These are phyloP conservation scores for Caenorhabditis drosophilae DNA, from an alignment of 2,888 invertebrate genomes.

Conservation along the genomic window DNA sequence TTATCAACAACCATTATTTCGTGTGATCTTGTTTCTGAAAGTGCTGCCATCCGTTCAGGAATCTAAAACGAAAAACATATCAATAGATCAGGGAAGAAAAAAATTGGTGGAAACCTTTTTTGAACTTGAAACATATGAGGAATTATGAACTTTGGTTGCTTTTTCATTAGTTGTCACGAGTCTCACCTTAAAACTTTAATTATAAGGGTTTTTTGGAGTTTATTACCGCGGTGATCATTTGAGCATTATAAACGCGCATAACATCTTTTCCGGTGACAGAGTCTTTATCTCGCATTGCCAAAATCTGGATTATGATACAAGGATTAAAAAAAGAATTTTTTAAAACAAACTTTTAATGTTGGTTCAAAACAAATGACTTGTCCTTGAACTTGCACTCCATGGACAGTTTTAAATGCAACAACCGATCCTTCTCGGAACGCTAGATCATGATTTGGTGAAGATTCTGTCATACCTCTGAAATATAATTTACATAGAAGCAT, in stretches of 20 bases:
- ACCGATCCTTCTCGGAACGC: conserved; percentile 25
- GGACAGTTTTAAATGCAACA: conserved; percentile 38
- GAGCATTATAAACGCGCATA: too few relatives aligned
- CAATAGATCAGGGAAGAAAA: background rate
- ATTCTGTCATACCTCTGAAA: too few relatives aligned
- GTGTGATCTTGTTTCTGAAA: background rate
- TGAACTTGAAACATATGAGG: conserved; percentile 4
- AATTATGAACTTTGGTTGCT: too few relatives aligned
- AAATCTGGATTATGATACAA: conserved; percentile 18
- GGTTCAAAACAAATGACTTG: conserved; percentile 41
- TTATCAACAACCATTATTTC: conserved; percentile 9
- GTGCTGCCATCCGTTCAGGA: conserved; percentile 5
- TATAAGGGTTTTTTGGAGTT: too few relatives aligned
- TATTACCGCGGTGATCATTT: too few relatives aligned
- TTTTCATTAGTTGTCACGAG: too few relatives aligned
- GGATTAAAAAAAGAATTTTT: background rate
- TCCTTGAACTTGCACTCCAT: conserved; percentile 21
- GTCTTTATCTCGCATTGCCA: conserved; percentile 33
- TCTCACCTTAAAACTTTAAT: too few relatives aligned
- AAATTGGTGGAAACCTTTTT: background rate
- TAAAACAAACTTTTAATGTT: conserved; percentile 22
- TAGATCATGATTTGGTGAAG: too few relatives aligned
- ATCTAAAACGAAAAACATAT: conserved; percentile 1
- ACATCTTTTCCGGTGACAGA: conserved; percentile 22
- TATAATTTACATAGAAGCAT: background rate